A percentile compares a stretch with the other conserved stretches of the same genome.
phyloP scores from a whole-genome alignment of 2,797 vertebrate genomes.

The Scleropages formosus region DNA sequence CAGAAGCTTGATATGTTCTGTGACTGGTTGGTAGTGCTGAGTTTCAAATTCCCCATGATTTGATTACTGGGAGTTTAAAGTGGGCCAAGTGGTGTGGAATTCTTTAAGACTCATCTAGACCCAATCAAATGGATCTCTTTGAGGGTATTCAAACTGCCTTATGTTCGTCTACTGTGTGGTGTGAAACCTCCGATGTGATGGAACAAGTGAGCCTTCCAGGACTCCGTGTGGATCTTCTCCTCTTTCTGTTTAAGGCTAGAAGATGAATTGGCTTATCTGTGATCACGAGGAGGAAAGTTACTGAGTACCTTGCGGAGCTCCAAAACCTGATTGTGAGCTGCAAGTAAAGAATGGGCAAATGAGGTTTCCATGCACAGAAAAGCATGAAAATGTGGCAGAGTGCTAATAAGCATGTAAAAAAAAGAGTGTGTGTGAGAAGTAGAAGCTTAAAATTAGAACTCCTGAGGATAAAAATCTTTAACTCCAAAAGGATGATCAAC shows the following conservation, averaged over 20 bases:
- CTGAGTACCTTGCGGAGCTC: conserved; percentile 18
- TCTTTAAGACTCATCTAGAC: conserved; percentile 5
- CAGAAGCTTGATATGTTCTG: background rate
- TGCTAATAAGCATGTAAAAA: too few species aligned
- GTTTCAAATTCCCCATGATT: conserved; percentile 7
- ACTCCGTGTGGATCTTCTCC: conserved; percentile 7
- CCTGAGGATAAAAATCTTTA: too few species aligned
- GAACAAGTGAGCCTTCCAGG: background rate
- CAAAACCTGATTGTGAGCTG: conserved; percentile 2
- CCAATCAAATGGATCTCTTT: background rate
- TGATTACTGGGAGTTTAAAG: background rate
- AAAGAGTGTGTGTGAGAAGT: too few species aligned
- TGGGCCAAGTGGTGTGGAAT: background rate
- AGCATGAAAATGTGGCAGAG: background rate
- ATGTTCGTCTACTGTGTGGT: background rate
- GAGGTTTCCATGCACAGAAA: conserved; percentile 13
- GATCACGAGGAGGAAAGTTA: conserved; percentile 15
- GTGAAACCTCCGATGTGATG: background rate
- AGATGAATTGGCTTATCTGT: conserved; percentile 27
- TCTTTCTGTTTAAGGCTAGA: conserved; percentile 10
- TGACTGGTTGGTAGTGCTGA: conserved; percentile 10
- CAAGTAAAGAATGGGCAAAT: conserved; percentile 13
- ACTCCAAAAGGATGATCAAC: too few species aligned
- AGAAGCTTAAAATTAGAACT: too few species aligned
- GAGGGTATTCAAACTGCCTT: background rate